Evolutionary conservation across 2,113 vertebrate genomes (phyloP), one percentile per base, ranked within the genome.

Genomic region (Saccopteryx bilineata): DNA sequence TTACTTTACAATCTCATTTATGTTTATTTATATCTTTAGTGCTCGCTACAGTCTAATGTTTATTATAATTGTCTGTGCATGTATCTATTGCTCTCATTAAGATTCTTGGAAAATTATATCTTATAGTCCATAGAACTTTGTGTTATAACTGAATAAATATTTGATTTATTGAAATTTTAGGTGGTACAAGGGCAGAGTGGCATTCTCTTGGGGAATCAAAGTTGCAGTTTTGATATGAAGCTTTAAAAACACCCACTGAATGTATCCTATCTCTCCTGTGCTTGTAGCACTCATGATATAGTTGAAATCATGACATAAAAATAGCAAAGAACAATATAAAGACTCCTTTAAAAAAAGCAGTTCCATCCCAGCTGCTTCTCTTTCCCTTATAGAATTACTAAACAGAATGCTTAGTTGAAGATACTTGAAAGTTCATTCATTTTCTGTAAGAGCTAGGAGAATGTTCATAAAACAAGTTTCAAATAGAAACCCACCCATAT

Each of bases 401-500:
- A 97, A 95, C 68, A 94, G 95, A 97, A 96, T 75, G 56, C 82
- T 97, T 91, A 83, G 50, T 48, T 95, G 93, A 97, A 95, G 88
- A 81, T 78, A n/a, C 65, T 92, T 66, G 68, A 58, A 90, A 97
- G 94, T 93, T 96, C 95, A 95, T 23, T 58, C 86, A 71, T 96
- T 94, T 95, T 95, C 93, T 93, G 39, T 65, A 86, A 91, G 69
- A 96, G 76, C 84, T 96, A 87, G 52, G 94, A 96, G 94, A 97
- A 96, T 28, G 72, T 88, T 90, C 97, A 94, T 92, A 96, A 96
- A 96, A 93, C 80, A 54, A 81, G 14, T 97, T 90, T 96, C 87
- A 90, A 97, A 91, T 26, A 87, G 86, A 87, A 98, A 98, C 2
- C 74, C 90, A 95, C 97, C 84, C 97, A 97, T 96, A 97, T 96